Base-by-base conservation (phyloP, 2,113 vertebrate genomes). In the Ondatra zibethicus region DNA sequence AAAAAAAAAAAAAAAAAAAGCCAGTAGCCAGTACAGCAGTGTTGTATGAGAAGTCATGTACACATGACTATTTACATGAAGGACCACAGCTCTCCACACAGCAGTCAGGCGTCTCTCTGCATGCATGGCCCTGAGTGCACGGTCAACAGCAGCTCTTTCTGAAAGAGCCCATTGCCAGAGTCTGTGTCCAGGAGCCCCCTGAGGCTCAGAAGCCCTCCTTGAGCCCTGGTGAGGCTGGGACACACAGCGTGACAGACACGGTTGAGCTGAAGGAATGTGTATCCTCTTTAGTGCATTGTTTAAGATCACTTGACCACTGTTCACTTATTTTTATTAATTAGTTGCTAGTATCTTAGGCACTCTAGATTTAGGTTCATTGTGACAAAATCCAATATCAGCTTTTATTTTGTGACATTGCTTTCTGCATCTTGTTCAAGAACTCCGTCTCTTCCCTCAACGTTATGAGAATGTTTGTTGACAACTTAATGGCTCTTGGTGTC, bases 391-490 rank as follows among this genome's bases (percentile, higher is more conserved):
- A 73, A 1, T 78, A 76, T 86, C 55, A 85, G 36, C 70, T 77
- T 52, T 61, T 81, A 80, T 70, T 58, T 97, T 90, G 50, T 95
- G 23, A 21, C 33, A 36, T 7, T 89, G 3, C 68, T 80, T 94
- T 94, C 93, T 82, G 2, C 29, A 81, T 95, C 42, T 39, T 96
- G 31, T 50, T 75, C 45, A 92, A 92, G 91, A 86, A 90, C 45
- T 81, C 39, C 92, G 72, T 52, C n/a, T 63, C 58, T 52, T 29
- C 58, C 39, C 39, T 39, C 73, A 47, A 76, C 45, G 39, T 45
- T 12, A 7, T 91, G 55, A 88, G 73, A 72, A 55, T 77, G 45
- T n/a, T 92, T 65, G n/a, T 73, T 89, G 92, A 33, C 4, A 63
- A 5, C n/a, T 63, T 89, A 31, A 50, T 27, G 25, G 25, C 72